A percentile compares a stretch with the other conserved stretches of the same genome.
phyloP scores from a whole-genome alignment of 2,888 invertebrate genomes.

The Hirtodrosophila duncani region DNA sequence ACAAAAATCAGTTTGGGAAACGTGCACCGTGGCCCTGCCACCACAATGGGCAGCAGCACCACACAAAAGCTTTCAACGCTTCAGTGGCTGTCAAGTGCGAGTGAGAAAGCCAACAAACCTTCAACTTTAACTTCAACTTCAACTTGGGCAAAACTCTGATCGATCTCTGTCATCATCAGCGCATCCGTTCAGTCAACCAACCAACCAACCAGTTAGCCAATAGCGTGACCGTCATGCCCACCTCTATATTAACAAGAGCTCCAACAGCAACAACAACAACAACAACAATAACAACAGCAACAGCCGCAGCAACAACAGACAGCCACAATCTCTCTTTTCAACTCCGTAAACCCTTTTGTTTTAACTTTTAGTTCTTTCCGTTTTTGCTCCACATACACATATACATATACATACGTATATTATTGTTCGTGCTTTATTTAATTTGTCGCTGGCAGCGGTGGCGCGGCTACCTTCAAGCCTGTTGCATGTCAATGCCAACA shows the following conservation, averaged over 20 bases:
- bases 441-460: slow-evolving; percentile 50
- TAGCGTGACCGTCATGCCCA: slow-evolving; percentile 75
- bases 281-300: slow-evolving; percentile 16
- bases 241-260: slow-evolving; percentile 39
- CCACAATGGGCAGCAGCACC: slow-evolving; percentile 1
- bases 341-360: slow-evolving; percentile 46
- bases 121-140: slow-evolving; percentile 66
- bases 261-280: slow-evolving; percentile 9
- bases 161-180: slow-evolving; percentile 61
- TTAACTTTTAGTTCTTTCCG: slow-evolving; percentile 23
- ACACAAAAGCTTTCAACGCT: slow-evolving; percentile 25
- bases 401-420: too few relatives aligned
- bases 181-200: slow-evolving; percentile 38
- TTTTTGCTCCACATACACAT: slow-evolving; percentile 20
- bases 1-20: too few relatives aligned
- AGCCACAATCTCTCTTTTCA: slow-evolving; percentile 49
- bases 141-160: slow-evolving; percentile 40
- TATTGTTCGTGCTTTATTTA: slow-evolving; percentile 56
- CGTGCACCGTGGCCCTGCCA: background rate
- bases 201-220: slow-evolving; percentile 43
- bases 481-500: slow-evolving; percentile 70
- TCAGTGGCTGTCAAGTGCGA: slow-evolving; percentile 27
- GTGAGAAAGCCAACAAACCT: slow-evolving; percentile 43
- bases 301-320: slow-evolving; percentile 43
- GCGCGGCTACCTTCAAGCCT: slow-evolving; percentile 34